Evolutionary conservation across 2,888 invertebrate species (phyloP), one percentile per base, ranked within the genome.

Genomic region (Alsophila aescularia): DNA sequence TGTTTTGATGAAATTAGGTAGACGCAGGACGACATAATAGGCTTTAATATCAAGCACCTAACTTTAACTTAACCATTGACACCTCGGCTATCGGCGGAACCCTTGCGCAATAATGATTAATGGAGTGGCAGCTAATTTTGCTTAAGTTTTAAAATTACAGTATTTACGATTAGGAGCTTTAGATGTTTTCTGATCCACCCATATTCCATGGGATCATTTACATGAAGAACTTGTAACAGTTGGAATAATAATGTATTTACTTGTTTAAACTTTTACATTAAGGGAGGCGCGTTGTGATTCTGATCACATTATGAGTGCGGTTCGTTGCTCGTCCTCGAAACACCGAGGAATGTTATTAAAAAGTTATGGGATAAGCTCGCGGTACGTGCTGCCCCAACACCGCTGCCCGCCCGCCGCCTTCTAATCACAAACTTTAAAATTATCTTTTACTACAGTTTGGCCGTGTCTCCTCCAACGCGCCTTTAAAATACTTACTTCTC

Each of bases 401-500:
- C 59, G 52, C 47, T 44, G 58, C 56, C 64, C 57, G 49, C 75
- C 60, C 70, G 70, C 68, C 73, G 62, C 70, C 69, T 66, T 75
- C 85, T 83, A 85, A 86, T 88, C 84, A 86, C 78, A 75, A 88
- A 88, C 87, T 90, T 88, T 86, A 85, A 85, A 87, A 86, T 83
- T 81, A 85, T 84, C 81, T 83, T 77, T 75, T 73, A 72, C 69
- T 69, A 69, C 53, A 59, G 55, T 58, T 62, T 69, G 66, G 62
- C 71, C 69, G 72, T 70, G 73, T 7, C 66, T 70, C 69, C 70
- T 70, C 44, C 45, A 52, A 58, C 52, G 56, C 68, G 56, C 68
- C 65, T 62, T 62, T 56, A 48, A 35, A 48, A 49, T 50, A 49
- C 36, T 60, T 50, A 49, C 36, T 60, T 56, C 37, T 31, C 45